Evolutionary conservation across 2,888 invertebrate species (phyloP).

Genomic region (Amaurobius ferox): DNA sequence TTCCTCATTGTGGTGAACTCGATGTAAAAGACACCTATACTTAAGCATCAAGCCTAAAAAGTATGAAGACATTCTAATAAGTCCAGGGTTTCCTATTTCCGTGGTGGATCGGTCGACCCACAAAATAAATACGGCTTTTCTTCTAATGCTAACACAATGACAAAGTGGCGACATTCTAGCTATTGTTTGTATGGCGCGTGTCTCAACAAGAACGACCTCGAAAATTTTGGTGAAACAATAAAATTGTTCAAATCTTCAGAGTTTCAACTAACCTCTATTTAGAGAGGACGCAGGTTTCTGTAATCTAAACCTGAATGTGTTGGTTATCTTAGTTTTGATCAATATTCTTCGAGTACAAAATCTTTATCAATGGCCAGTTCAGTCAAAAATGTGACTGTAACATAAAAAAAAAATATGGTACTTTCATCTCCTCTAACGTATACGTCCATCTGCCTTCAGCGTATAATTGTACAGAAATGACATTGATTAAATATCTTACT

Average conservation of each 20-base stretch:
- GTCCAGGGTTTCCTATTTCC: slow-evolving; percentile 32
- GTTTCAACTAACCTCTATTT: slow-evolving; percentile 32
- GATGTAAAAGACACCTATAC: not conserved
- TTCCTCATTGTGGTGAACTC: not conserved
- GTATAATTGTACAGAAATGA: no score
- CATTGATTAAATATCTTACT: no score
- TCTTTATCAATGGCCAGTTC: not conserved
- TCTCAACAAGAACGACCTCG: slow-evolving; percentile 50
- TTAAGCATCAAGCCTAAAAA: not conserved
- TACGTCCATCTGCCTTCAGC: no score
- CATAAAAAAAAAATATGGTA: no score
- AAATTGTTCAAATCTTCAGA: slow-evolving; percentile 41
- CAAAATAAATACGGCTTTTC: slow-evolving; percentile 38
- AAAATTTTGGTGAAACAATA: slow-evolving; percentile 49
- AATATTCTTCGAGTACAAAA: not conserved
- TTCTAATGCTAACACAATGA: slow-evolving; percentile 40
- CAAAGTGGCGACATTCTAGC: slow-evolving; percentile 38
- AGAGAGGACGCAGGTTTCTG: slow-evolving; percentile 31
- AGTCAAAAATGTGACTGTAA: no score
- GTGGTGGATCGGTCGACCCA: slow-evolving; percentile 20
- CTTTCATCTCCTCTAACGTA: no score
- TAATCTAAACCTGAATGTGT: slow-evolving; percentile 27
- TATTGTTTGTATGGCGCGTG: slow-evolving; percentile 46
- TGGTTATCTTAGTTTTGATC: slow-evolving; percentile 6
- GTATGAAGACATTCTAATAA: slow-evolving; percentile 25